Evolutionary conservation across 1,140 invertebrate genomes (phyloP).

Genomic region (Achatina immaculata): DNA sequence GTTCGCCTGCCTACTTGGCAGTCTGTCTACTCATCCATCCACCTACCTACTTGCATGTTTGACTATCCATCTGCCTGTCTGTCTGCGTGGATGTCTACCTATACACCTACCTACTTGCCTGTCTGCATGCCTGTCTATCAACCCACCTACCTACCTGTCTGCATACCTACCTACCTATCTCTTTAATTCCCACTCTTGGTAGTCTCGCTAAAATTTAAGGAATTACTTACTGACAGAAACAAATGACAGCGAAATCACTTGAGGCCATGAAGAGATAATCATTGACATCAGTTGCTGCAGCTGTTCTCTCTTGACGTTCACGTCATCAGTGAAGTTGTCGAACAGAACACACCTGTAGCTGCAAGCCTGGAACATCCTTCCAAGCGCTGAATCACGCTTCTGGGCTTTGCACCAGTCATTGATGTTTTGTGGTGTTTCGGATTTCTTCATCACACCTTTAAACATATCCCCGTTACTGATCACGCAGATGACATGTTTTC

Average conservation of each 20-base stretch:
- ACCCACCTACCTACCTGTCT: neutral
- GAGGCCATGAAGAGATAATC: neutral
- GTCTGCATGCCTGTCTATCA: neutral
- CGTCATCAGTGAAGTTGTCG: neutral
- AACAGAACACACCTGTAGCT: constrained; percentile 15
- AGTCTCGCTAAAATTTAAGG: neutral
- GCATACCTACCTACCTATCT: neutral
- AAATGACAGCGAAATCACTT: neutral
- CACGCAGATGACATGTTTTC: neutral
- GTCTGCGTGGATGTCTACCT: no score
- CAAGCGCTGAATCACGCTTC: neutral
- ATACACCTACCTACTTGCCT: no score
- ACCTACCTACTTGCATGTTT: no score
- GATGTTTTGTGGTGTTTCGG: neutral
- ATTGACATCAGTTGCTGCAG: neutral
- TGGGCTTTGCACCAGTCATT: neutral
- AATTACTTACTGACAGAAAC: neutral
- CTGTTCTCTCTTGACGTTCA: neutral
- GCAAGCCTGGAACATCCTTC: neutral
- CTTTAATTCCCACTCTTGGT: neutral
- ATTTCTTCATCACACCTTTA: neutral
- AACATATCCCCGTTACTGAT: neutral
- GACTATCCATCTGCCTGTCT: no score
- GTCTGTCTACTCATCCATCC: no score
- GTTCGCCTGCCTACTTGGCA: no score